Conservation (phyloP, 1,140 invertebrate genomes). For the Diabrotica undecimpunctata region DNA sequence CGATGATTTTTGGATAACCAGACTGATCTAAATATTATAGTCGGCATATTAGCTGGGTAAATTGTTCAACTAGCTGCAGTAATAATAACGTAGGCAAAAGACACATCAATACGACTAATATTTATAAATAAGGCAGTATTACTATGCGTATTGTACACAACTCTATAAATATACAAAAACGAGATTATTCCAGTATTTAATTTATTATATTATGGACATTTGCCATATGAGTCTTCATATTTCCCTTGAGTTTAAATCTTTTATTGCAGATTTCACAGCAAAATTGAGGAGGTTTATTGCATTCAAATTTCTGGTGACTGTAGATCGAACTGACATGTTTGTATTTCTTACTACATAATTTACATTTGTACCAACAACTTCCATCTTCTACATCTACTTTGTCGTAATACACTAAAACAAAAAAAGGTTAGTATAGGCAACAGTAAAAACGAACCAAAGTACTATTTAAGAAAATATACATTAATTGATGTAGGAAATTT, state of each 20-base stretch:
- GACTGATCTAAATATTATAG: too few relatives aligned
- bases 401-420: conserved; percentile 13
- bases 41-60: too few relatives aligned
- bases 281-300: conserved; percentile 35
- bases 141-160: too few relatives aligned
- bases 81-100: too few relatives aligned
- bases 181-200: background rate
- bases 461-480: too few relatives aligned
- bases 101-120: too few relatives aligned
- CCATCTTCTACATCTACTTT: conserved; percentile 7
- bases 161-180: too few relatives aligned
- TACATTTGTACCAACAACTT: conserved; percentile 23
- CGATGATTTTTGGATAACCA: too few relatives aligned
- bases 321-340: conserved; percentile 40
- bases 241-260: conserved; percentile 32
- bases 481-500: too few relatives aligned
- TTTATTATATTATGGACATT: conserved; percentile 18
- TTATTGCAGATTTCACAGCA: conserved; percentile 27
- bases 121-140: too few relatives aligned
- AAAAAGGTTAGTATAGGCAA: background rate
- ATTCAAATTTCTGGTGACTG: conserved; percentile 52
- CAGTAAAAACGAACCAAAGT: too few relatives aligned
- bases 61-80: too few relatives aligned
- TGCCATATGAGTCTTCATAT: conserved; percentile 29
- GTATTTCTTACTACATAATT: conserved; percentile 49